phyloP scores from a whole-genome alignment of 2,113 vertebrate species.

The Perca schrenkii region DNA sequence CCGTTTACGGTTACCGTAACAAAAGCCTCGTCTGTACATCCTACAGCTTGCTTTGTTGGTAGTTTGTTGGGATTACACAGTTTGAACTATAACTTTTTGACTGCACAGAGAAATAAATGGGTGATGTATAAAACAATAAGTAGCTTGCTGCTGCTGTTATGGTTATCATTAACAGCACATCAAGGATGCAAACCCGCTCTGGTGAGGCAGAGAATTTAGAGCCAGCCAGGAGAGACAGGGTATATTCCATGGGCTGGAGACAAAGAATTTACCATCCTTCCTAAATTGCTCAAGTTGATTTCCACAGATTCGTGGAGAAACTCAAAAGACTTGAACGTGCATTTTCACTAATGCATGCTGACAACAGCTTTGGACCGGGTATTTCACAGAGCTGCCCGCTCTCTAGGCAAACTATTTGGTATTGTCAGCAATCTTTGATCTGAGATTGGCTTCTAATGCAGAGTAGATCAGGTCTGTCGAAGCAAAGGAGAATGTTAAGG shows the following conservation, averaged over 20 bases:
- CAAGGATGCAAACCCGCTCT: not conserved
- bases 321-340: not conserved
- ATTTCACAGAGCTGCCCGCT: not conserved
- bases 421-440: not conserved
- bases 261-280: too few species aligned
- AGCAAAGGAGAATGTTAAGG: not conserved
- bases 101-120: not conserved
- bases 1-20: not conserved
- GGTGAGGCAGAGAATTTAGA: not conserved
- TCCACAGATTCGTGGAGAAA: not conserved
- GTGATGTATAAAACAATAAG: constrained; percentile 1
- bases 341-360: not conserved
- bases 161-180: not conserved
- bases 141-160: not conserved
- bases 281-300: not conserved
- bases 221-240: not conserved
- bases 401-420: not conserved
- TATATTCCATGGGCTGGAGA: too few species aligned
- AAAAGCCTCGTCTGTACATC: not conserved
- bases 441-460: not conserved
- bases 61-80: not conserved
- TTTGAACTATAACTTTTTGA: not conserved
- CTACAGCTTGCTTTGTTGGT: too few species aligned
- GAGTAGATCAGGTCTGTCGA: not conserved
- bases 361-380: not conserved